Evolutionary conservation across 2,113 vertebrate genomes (phyloP).

Genomic region (Vulpes ferrilata): DNA sequence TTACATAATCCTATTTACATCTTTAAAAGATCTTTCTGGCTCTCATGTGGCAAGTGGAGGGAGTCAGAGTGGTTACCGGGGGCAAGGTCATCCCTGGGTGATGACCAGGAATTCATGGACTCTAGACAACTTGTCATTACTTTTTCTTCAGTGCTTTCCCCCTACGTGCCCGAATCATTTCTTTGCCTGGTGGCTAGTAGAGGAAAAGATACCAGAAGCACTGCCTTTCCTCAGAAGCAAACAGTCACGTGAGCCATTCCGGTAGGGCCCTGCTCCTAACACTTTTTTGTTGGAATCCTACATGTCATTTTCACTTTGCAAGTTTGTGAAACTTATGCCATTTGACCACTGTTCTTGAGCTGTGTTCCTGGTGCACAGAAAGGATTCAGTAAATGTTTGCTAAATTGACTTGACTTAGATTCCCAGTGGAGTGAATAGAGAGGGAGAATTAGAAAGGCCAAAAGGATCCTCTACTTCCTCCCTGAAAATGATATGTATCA

Average conservation of each 20-base stretch:
- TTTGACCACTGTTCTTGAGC: neutral
- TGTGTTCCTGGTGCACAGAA: conserved; percentile 1
- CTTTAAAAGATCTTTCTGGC: neutral
- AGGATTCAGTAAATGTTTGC: neutral
- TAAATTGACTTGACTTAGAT: neutral
- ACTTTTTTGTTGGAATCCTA: neutral
- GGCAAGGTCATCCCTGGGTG: neutral
- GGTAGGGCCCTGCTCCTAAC: neutral
- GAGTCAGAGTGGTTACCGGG: neutral
- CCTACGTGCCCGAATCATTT: neutral
- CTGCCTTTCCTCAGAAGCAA: neutral
- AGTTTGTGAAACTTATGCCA: conserved; percentile 40
- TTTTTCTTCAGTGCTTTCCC: conserved; percentile 1
- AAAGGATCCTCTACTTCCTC: neutral
- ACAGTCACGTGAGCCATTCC: neutral
- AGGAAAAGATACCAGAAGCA: neutral
- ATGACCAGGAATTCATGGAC: neutral
- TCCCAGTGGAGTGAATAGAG: neutral
- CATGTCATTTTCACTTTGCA: conserved; percentile 30
- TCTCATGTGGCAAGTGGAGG: neutral
- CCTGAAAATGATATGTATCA: neutral
- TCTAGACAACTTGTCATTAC: neutral
- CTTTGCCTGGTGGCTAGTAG: neutral
- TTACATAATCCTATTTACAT: neutral
- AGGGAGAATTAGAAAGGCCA: neutral